Evolutionary conservation across 2,888 invertebrate species (phyloP), one percentile per base, ranked within the genome.

Genomic region (Macaria notata): DNA sequence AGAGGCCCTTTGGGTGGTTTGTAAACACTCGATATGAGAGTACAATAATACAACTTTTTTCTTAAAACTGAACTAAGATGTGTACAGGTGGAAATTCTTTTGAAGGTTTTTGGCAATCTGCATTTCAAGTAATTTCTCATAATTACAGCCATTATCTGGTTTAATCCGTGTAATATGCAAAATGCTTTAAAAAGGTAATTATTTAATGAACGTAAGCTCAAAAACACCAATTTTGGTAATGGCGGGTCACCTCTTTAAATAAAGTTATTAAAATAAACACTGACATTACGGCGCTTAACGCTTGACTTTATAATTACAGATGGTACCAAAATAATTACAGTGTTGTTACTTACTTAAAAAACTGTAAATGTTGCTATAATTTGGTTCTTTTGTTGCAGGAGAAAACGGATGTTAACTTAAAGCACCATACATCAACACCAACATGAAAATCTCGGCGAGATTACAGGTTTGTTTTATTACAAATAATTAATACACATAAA

Each of bases 361-460:
- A 19, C 38, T 43, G 9, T 36, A 41, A n/a, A 19, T 46, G 7
- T 54, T 36, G 30, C 8, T 48, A 33, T 29, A 46, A 46, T 36
- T 41, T 49, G 7, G 29, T 48, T 62, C 65, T 62, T 65, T 83
- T 83, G 81, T 87, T 87, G 62, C 86, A 88, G 88, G 69, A 59
- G 62, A 45, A 61, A 65, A 64, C 74, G 76, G 61, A 80, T 79
- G 78, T 63, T 66, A 77, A 78, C 66, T 70, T 84, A 86, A 75
- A 67, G 30, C 54, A 67, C 1, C 54, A 63, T 72, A 71, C 43
- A 84, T 61, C 4, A 79, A 54, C 46, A 46, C 30, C 46, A 63
- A 76, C 54, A 88, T 88, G 88, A 76, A 68, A 63, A 69, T 76
- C 64, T 75, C 81, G 57, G 72, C 75, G 75, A 84, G 82, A 70